A percentile compares a stretch with the other conserved stretches of the same genome.
Evolutionary conservation across 2,797 vertebrate genomes (phyloP).

Genomic region (Trematomus bernacchii): DNA sequence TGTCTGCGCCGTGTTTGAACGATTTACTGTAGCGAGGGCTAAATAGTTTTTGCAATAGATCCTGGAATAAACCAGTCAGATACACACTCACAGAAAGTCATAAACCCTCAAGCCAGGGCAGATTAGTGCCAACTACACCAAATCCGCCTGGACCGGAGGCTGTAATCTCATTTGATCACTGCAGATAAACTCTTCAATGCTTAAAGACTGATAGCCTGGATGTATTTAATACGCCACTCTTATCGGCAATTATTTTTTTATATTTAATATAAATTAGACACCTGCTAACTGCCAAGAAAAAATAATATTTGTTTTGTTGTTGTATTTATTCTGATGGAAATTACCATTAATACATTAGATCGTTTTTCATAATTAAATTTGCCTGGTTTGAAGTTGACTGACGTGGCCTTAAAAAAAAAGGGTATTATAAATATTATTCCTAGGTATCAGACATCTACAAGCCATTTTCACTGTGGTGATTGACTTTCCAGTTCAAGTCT

Average conservation of each 20-base stretch:
- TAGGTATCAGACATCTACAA: conserved; percentile 33
- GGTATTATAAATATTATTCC: conserved; percentile 13
- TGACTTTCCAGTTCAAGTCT: conserved; percentile 81
- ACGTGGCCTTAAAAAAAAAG: not conserved
- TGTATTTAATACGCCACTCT: conserved; percentile 64
- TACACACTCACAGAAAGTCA: conserved; percentile 77
- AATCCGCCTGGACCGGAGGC: conserved; percentile 85
- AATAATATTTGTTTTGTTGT: not conserved
- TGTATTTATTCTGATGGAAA: conserved; percentile 3
- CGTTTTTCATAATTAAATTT: not conserved
- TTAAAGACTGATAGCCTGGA: conserved; percentile 63
- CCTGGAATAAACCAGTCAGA: conserved; percentile 72
- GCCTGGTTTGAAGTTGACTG: not conserved
- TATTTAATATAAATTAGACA: conserved; percentile 2
- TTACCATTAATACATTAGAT: not conserved
- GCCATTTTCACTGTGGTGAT: conserved; percentile 54
- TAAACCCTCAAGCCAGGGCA: conserved; percentile 84
- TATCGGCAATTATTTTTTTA: conserved; percentile 9
- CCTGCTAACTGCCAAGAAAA: not conserved
- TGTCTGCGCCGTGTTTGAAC: conserved; percentile 47
- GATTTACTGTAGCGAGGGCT: conserved; percentile 69
- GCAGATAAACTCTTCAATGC: conserved; percentile 85
- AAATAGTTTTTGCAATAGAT: conserved; percentile 69
- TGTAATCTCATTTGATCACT: conserved; percentile 89
- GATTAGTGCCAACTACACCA: conserved; percentile 88